Conservation (phyloP, 2,888 invertebrate genomes). For the Hipparchia sbordonii region DNA sequence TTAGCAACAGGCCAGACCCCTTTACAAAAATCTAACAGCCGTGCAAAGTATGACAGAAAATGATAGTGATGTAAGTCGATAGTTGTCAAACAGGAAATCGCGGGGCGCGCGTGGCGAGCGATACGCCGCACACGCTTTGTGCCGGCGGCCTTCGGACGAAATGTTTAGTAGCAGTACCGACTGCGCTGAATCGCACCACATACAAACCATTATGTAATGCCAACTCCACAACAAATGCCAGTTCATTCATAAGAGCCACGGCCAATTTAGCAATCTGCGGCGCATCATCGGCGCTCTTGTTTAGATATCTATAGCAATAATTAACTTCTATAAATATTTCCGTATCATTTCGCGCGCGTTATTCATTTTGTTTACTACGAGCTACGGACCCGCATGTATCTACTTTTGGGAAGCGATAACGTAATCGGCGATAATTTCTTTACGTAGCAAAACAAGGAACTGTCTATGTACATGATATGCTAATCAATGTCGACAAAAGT, state of each 20-base stretch:
- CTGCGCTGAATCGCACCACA: constrained; percentile 54
- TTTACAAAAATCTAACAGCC: constrained; percentile 76
- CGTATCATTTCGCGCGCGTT: constrained; percentile 46
- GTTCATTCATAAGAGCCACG: constrained; percentile 71
- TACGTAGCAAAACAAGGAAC: constrained; percentile 69
- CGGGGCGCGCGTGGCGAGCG: constrained; percentile 76
- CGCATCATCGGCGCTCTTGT: constrained; percentile 54
- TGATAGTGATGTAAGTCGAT: constrained; percentile 82
- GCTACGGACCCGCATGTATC: constrained; percentile 43
- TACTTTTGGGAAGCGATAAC: constrained; percentile 55
- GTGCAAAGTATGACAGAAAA: constrained; percentile 76
- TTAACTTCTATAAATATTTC: constrained; percentile 47
- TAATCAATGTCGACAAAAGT: constrained; percentile 63
- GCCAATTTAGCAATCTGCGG: constrained; percentile 57
- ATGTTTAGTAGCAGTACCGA: constrained; percentile 65
- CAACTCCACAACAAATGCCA: constrained; percentile 65
- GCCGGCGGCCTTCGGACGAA: constrained; percentile 73
- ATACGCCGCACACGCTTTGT: constrained; percentile 71
- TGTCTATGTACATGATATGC: constrained; percentile 58
- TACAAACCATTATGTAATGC: constrained; percentile 69
- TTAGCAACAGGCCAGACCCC: constrained; percentile 77
- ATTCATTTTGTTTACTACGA: constrained; percentile 52
- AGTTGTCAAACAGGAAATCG: constrained; percentile 82
- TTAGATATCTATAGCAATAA: constrained; percentile 45
- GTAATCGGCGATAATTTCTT: constrained; percentile 68